Base-by-base conservation (phyloP, 2,797 vertebrate species). In the Mormyrus proboscirostris region DNA sequence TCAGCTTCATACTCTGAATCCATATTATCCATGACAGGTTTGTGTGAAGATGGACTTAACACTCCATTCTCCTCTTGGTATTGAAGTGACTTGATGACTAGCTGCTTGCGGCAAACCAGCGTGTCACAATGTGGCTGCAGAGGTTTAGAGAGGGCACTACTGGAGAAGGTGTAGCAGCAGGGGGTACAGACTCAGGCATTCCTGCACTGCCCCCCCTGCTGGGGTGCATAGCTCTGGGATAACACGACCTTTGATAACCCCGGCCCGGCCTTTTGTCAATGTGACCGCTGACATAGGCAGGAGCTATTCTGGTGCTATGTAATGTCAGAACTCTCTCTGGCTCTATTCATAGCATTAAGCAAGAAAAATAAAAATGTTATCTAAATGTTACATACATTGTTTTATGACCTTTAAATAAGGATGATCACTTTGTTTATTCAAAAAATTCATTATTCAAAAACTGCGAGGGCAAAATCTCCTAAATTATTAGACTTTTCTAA, bases 341-440 rank as follows among this genome's bases (percentile, higher is more conserved):
- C 16, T n/a, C 51, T 87, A 59, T 59, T 87, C 51, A 87, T 59
- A 86, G 49, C 51, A 59, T 59, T 29, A 57, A 7, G 33, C 33
- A 59, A 41, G 86, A 1, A 59, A 33, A 87, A 41, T 38, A 29
- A 59, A 82, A 82, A 82, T 82, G 69, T 73, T 73, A 73, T 38
- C 12, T 73, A 82, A 82, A 82, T 82, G 69, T 73, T 73, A 73
- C 69, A 73, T 73, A 38, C 69, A 73, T 73, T 73, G 33, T 38
- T 73, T 41, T 73, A 33, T 33, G 69, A 38, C 69, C 76, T 44
- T 79, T 47, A 47, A 82, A 82, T 47, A 47, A 82, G 47, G 19
- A 47, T 19, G 12, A 82, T 44, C 19, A 22, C 73, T 82, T 44
- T 7, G 16, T 41, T 79, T 79, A 44, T 76, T 76, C 2, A 73